Percentiles rank a stretch among this genome's conserved stretches.
Conservation (phyloP, 30 jellyfish, hydroid and myxozoan genomes). For the Hydra vulgaris region DNA sequence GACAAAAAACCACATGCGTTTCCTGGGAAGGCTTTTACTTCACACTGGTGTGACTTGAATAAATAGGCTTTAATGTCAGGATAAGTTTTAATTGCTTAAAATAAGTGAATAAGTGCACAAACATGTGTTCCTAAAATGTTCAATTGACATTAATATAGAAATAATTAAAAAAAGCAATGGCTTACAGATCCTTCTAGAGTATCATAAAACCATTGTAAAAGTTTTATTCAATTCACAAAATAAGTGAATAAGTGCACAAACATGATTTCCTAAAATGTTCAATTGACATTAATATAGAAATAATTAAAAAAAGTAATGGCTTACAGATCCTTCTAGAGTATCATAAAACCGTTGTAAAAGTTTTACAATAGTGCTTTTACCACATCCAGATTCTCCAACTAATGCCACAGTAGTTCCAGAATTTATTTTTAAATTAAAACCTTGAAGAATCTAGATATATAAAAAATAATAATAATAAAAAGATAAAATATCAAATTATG, state of each 20-base stretch:
- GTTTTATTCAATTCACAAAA: no score
- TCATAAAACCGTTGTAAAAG: constrained; percentile 88
- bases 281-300: neutral
- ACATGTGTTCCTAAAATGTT: no score
- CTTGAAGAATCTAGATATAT: constrained; percentile 38
- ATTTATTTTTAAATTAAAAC: constrained; percentile 45
- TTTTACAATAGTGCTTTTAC: constrained; percentile 83
- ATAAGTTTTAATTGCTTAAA: no score
- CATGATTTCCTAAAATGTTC: no score
- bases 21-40: no score
- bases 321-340: constrained; percentile 58
- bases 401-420: constrained; percentile 86
- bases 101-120: no score
- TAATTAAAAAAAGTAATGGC: neutral
- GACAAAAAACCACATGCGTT: no score
- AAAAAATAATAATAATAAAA: constrained; percentile 1
- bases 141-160: neutral
- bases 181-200: constrained; percentile 65
- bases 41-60: no score
- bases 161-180: neutral
- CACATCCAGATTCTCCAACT: constrained; percentile 99
- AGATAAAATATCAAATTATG: neutral
- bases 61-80: no score
- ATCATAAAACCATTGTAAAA: constrained; percentile 86
- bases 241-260: no score